Base-by-base conservation (phyloP, 1,140 invertebrate species). In the Hylyphantes graminicola region DNA sequence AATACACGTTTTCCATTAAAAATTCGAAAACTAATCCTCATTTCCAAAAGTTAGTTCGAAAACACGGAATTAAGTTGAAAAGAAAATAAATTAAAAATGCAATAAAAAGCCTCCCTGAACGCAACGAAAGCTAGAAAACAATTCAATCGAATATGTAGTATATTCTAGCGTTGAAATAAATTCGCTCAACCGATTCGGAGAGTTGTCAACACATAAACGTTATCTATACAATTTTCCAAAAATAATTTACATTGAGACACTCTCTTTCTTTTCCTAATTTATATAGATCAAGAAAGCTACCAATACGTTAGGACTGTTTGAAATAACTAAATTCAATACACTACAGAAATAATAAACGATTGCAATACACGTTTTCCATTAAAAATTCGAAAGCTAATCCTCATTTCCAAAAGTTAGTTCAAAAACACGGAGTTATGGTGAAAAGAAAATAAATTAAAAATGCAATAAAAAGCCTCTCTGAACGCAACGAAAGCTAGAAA, bases 191-290 rank as follows among this genome's bases (percentile, higher is more conserved):
- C 51, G 65, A 83, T 55, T 83, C 54, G 70, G 61, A 61, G 57
- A 67, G 15, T 70, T 83, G 80, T 83, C 80, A 83, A 83, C 70
- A 83, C 70, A 83, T 35, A 5, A 35, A 35, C 35, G 35, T 35
- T 35, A 35, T 35, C 1, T 35, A 2, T 5, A 35, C 35, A 35
- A 1, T 35, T 2, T 35, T 5, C 35, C 1, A 35, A 35, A 35
- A 5, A 35, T 35, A n/a, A n/a, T 35, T 35, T 35, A 5, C 5
- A 35, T 35, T 35, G 35, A 35, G 35, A 35, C 35, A 35, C 35
- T 35, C 35, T 35, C 35, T 35, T 35, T 35, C 35, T 35, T 35
- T 35, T 35, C 1, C 35, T 35, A 35, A 35, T 35, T 35, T 35
- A 35, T 35, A 35, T 35, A 2, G 35, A 35, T 35, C 5, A 35